These are phyloP conservation scores for Acronicta psi DNA, from an alignment of 2,888 invertebrate genomes.

Conservation along the genomic window DNA sequence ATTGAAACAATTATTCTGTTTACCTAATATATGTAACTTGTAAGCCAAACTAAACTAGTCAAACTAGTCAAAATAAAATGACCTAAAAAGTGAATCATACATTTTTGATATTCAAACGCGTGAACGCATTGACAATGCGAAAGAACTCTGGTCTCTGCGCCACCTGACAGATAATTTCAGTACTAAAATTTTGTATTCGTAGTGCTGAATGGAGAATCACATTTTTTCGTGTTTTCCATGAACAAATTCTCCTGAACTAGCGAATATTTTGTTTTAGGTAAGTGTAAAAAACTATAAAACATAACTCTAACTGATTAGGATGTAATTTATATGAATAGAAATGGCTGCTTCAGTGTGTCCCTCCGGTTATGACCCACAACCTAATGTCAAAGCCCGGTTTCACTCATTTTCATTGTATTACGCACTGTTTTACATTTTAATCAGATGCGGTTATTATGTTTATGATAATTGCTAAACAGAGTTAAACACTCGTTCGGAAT, in stretches of 20 bases:
- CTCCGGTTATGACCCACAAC: constrained; percentile 83
- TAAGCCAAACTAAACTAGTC: no score
- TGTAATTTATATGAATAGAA: constrained; percentile 54
- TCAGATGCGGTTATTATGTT: constrained; percentile 42
- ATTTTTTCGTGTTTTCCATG: constrained; percentile 87
- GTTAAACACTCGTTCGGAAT: constrained; percentile 31
- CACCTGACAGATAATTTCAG: constrained; percentile 73
- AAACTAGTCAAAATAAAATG: neutral
- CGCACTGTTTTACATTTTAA: constrained; percentile 64
- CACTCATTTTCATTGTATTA: constrained; percentile 73
- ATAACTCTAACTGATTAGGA: constrained; percentile 35
- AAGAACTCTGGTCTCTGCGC: constrained; percentile 62
- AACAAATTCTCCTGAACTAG: constrained; percentile 82
- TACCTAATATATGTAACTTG: no score
- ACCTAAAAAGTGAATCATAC: neutral
- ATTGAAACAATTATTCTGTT: no score
- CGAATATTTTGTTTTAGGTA: constrained; percentile 84
- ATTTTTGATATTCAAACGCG: constrained; percentile 7
- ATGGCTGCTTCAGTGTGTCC: constrained; percentile 71
- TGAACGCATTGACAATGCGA: constrained; percentile 69
- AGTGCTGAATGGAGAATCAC: constrained; percentile 87
- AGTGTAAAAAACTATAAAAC: constrained; percentile 66
- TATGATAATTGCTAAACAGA: constrained; percentile 37
- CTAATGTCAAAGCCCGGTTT: constrained; percentile 87
- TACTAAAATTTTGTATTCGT: constrained; percentile 89